Evolutionary conservation across 2,888 invertebrate species (phyloP).

Genomic region (Meteorus cinctellus): DNA sequence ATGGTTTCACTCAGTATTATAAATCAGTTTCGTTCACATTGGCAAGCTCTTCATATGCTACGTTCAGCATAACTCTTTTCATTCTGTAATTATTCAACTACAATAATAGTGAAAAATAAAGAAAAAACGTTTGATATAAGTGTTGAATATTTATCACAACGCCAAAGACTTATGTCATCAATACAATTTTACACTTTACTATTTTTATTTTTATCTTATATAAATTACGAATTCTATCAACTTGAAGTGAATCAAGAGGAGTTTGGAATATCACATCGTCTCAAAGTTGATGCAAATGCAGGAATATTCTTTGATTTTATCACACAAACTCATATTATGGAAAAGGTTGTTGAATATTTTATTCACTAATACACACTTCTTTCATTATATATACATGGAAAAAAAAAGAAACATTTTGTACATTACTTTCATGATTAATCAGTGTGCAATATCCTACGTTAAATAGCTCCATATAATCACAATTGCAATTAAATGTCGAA

Average conservation of each 20-base stretch:
- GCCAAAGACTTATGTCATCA: slow-evolving; percentile 28
- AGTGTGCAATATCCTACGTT: background rate
- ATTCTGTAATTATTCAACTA: background rate
- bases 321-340: slow-evolving; percentile 53
- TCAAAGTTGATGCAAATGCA: slow-evolving; percentile 52
- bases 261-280: slow-evolving; percentile 53
- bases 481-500: background rate
- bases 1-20: background rate
- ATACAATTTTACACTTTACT: slow-evolving; percentile 38
- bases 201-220: slow-evolving; percentile 34
- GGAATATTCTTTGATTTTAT: slow-evolving; percentile 55
- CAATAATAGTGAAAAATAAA: background rate
- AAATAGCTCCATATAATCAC: background rate
- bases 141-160: no score
- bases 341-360: slow-evolving; percentile 56
- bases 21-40: background rate
- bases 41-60: background rate
- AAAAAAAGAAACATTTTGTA: no score
- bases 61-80: background rate
- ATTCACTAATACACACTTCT: background rate
- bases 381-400: background rate
- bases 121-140: background rate
- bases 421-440: no score
- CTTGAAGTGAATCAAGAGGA: slow-evolving; percentile 57
- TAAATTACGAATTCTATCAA: slow-evolving; percentile 49